These are phyloP conservation scores for Lepidurus packardi DNA, from an alignment of 1,140 invertebrate genomes.

Conservation along the genomic window DNA sequence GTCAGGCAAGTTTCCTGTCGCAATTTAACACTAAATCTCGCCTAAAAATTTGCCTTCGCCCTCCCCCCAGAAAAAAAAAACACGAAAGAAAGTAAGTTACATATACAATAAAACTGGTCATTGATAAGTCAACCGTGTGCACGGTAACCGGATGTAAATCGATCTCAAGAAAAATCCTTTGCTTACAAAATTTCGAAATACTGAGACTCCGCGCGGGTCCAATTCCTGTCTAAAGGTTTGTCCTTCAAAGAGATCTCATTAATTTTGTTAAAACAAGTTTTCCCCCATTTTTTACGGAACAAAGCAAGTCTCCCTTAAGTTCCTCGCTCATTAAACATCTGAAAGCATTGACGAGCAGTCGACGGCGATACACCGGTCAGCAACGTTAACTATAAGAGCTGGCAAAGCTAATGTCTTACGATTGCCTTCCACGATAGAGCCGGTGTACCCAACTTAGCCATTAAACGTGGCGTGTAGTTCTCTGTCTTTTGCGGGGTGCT, in stretches of 20 bases:
- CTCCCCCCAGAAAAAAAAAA: too few species aligned
- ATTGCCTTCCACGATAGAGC: neutral
- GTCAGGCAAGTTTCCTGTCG: too few species aligned
- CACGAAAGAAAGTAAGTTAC: too few species aligned
- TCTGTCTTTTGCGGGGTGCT: constrained; percentile 13
- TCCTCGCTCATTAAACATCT: constrained; percentile 8
- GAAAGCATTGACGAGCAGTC: neutral
- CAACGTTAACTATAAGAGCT: neutral
- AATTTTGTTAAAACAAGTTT: neutral
- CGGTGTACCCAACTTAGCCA: constrained; percentile 10
- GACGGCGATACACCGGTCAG: neutral
- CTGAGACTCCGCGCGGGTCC: too few species aligned
- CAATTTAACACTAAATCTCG: too few species aligned
- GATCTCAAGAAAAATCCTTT: too few species aligned
- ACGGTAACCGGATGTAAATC: too few species aligned
- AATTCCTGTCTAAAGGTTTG: neutral
- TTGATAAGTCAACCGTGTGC: too few species aligned
- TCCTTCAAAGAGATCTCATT: neutral
- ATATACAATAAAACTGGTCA: too few species aligned
- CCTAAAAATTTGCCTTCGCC: too few species aligned
- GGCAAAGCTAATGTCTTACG: neutral
- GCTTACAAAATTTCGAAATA: too few species aligned
- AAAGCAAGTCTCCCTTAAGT: neutral
- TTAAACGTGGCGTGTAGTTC: constrained; percentile 15
- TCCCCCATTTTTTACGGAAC: neutral